Percentiles rank a stretch among this genome's conserved stretches.
phyloP scores from a whole-genome alignment of 2,888 invertebrate genomes.

The Tachina fera region DNA sequence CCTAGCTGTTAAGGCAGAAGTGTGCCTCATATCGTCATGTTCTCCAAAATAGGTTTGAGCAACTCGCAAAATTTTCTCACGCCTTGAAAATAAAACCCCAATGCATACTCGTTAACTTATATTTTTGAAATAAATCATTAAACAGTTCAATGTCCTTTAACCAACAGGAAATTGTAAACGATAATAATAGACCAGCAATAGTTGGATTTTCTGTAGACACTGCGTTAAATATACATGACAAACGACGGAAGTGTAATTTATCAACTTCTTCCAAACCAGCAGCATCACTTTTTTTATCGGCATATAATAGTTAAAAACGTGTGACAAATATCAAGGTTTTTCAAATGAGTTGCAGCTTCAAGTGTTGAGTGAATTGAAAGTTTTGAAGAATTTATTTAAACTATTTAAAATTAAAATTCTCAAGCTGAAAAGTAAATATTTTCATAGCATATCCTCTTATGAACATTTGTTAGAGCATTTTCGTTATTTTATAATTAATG shows the following conservation, averaged over 20 bases:
- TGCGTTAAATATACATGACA: background rate
- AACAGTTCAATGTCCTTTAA: too few relatives aligned
- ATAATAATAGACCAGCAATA: too few relatives aligned
- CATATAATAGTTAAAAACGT: slow-evolving; percentile 31
- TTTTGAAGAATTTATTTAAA: slow-evolving; percentile 7
- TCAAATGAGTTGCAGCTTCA: slow-evolving; percentile 63
- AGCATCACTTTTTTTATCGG: background rate
- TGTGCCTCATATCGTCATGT: too few relatives aligned
- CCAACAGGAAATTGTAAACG: too few relatives aligned
- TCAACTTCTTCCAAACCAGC: slow-evolving; percentile 2
- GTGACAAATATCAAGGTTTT: slow-evolving; percentile 46
- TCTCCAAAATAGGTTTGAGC: too few relatives aligned
- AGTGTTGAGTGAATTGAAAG: background rate
- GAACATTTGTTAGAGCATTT: slow-evolving; percentile 35
- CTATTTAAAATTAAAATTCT: slow-evolving; percentile 79
- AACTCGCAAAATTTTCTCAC: too few relatives aligned
- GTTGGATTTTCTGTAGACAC: too few relatives aligned
- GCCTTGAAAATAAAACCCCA: too few relatives aligned
- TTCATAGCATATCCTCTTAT: slow-evolving; percentile 76
- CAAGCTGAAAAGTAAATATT: slow-evolving; percentile 81
- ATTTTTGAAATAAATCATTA: too few relatives aligned
- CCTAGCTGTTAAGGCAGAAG: too few relatives aligned
- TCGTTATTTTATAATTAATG: slow-evolving; percentile 75
- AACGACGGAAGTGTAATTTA: slow-evolving; percentile 62
- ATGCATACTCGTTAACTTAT: too few relatives aligned